Evolutionary conservation across 92 coral and sea anemone genomes (phyloP).

Genomic region (Palythoa grandis): DNA sequence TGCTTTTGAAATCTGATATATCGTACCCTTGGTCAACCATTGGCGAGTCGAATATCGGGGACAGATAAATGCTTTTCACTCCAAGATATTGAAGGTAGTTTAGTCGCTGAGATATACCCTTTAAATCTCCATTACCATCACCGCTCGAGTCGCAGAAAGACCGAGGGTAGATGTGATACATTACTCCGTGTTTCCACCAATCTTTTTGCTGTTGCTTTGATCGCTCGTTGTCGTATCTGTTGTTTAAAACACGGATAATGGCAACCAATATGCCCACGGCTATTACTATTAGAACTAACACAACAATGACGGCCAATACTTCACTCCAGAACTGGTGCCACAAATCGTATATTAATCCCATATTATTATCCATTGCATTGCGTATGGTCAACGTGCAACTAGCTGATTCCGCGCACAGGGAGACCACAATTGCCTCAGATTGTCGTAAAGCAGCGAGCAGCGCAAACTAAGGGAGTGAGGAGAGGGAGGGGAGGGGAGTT

Average conservation of each 20-base stretch:
- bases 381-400: not conserved
- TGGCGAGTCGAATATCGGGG: constrained; percentile 83
- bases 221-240: constrained; percentile 18
- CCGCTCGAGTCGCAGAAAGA: constrained; percentile 85
- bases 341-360: not conserved
- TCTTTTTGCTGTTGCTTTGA: constrained; percentile 44
- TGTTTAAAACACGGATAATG: not conserved
- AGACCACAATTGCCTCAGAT: not conserved
- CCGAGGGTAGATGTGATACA: constrained; percentile 91
- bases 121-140: constrained; percentile 91
- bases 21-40: constrained; percentile 93
- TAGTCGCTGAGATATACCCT: constrained; percentile 77
- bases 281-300: constrained; percentile 17
- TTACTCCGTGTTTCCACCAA: constrained; percentile 88
- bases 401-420: not conserved
- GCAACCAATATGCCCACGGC: not conserved
- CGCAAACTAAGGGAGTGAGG: not conserved
- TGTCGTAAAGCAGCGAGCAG: not conserved
- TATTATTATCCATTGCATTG: not conserved
- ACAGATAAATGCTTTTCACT: constrained; percentile 77
- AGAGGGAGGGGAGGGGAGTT: not conserved
- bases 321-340: not conserved
- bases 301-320: constrained; percentile 37
- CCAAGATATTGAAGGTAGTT: constrained; percentile 83
- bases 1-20: constrained; percentile 72